Percentiles rank a stretch among this genome's conserved stretches.
These are phyloP conservation scores for Mya arenaria DNA, from an alignment of 1,140 invertebrate genomes.

Conservation along the genomic window DNA sequence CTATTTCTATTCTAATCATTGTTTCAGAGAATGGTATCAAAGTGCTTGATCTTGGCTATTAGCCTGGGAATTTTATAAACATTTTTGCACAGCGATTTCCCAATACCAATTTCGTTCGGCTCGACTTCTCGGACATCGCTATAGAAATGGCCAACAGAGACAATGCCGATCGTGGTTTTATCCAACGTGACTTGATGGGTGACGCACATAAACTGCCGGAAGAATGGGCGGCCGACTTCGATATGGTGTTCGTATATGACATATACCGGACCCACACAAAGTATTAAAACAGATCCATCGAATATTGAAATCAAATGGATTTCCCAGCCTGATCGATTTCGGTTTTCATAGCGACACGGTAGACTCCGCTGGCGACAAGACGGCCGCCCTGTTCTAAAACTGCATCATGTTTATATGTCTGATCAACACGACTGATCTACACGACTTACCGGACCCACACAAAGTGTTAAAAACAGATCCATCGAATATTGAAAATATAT, in stretches of 20 bases:
- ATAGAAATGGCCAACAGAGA: conserved; percentile 28
- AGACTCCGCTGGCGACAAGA: conserved; percentile 58
- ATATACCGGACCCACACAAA: conserved; percentile 58
- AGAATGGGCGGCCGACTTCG: conserved; percentile 49
- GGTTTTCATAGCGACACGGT: conserved; percentile 50
- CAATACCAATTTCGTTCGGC: conserved; percentile 47
- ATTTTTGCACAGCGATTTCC: conserved; percentile 59
- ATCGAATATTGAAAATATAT: conserved; percentile 47
- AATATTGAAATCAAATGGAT: conserved; percentile 54
- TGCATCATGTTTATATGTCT: conserved; percentile 55
- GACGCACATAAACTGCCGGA: conserved; percentile 55
- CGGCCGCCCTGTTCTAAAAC: conserved; percentile 68
- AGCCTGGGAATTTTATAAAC: conserved; percentile 8
- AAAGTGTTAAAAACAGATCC: conserved; percentile 55
- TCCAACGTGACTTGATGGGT: conserved; percentile 35
- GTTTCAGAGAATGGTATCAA: conserved; percentile 51
- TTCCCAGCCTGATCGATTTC: conserved; percentile 57
- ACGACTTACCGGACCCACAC: conserved; percentile 61
- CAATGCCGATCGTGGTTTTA: conserved; percentile 20
- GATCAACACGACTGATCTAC: too few relatives aligned
- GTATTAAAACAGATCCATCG: conserved; percentile 47
- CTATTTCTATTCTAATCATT: neutral
- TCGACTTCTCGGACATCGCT: conserved; percentile 19
- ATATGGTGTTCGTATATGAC: conserved; percentile 54
- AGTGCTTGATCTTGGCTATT: conserved; percentile 61